Evolutionary conservation across 2,888 invertebrate species (phyloP).

Genomic region (Apotomis capreana): DNA sequence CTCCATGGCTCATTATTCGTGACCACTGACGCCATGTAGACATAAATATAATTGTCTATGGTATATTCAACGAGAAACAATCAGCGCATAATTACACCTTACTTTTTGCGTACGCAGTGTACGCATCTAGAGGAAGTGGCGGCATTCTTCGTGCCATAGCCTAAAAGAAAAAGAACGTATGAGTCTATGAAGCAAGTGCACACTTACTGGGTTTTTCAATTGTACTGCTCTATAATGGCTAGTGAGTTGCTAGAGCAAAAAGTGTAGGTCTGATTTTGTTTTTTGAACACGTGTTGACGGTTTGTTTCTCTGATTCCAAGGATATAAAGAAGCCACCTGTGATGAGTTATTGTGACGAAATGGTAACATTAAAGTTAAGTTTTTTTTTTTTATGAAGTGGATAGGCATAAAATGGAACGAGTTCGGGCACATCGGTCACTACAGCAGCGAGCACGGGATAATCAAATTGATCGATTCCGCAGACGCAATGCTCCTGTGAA

Average conservation of each 20-base stretch:
- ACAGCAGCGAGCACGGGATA: no score
- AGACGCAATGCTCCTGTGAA: no score
- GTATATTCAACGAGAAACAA: slow-evolving; percentile 1
- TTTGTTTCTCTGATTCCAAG: not conserved
- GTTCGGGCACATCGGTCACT: no score
- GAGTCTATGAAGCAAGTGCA: not conserved
- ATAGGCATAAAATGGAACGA: no score
- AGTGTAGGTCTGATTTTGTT: slow-evolving; percentile 5
- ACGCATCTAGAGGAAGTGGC: slow-evolving; percentile 3
- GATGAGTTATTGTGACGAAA: no score
- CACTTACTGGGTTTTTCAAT: not conserved
- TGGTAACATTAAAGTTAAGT: no score
- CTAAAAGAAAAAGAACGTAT: not conserved
- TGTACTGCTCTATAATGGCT: slow-evolving; percentile 6
- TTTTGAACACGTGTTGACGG: slow-evolving; percentile 10
- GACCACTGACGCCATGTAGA: no score
- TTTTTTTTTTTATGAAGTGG: no score
- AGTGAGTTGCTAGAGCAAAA: slow-evolving; percentile 20
- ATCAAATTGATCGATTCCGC: no score
- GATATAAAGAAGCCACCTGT: no score
- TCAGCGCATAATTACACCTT: slow-evolving; percentile 18
- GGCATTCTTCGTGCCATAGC: slow-evolving; percentile 5
- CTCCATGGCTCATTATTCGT: no score
- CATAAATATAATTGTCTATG: not conserved
- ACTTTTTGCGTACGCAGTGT: slow-evolving; percentile 10